phyloP scores from a whole-genome alignment of 2,888 invertebrate species.

The Drosophila histrio region DNA sequence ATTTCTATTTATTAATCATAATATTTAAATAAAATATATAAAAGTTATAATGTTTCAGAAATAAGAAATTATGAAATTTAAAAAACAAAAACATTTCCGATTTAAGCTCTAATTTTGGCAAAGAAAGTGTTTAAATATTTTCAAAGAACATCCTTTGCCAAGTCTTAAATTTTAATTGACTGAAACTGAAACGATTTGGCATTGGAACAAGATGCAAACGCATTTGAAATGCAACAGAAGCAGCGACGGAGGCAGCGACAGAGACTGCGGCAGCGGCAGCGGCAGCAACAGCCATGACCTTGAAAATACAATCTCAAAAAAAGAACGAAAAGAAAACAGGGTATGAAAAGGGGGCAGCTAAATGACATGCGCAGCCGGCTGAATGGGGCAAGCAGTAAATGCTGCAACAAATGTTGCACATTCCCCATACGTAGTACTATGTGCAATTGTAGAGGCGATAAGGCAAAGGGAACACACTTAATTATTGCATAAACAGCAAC shows the following conservation, averaged over 20 bases:
- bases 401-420: slow-evolving; percentile 18
- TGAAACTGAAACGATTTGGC: slow-evolving; percentile 33
- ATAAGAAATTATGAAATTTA: too few species aligned
- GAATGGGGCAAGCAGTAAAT: slow-evolving; percentile 19
- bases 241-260: slow-evolving; percentile 34
- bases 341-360: neutral
- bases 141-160: neutral
- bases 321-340: neutral
- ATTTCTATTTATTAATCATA: too few species aligned
- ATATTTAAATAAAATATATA: too few species aligned
- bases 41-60: too few species aligned
- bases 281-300: slow-evolving; percentile 50
- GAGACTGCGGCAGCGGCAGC: slow-evolving; percentile 25
- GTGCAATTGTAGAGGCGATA: slow-evolving; percentile 41
- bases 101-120: too few species aligned
- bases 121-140: too few species aligned
- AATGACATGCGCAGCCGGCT: slow-evolving; percentile 50
- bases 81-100: too few species aligned
- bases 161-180: neutral
- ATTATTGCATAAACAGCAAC: slow-evolving; percentile 53
- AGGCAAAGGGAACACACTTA: slow-evolving; percentile 37
- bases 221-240: slow-evolving; percentile 37
- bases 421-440: neutral
- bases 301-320: slow-evolving; percentile 39
- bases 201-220: slow-evolving; percentile 44